Base-by-base conservation (phyloP, 92 coral and sea anemone genomes). In the Paragorgia papillata region DNA sequence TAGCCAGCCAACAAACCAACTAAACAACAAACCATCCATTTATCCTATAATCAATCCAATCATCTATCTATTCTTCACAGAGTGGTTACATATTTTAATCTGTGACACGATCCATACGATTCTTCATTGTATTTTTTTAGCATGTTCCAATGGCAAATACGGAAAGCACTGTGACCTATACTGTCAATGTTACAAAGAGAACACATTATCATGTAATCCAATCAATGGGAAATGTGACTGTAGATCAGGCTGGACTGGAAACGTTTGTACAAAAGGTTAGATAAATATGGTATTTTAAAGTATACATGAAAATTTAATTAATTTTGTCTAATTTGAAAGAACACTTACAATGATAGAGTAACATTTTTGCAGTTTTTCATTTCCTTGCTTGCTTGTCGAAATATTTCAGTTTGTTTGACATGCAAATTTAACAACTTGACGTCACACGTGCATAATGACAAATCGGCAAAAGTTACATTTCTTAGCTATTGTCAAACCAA, bases 191-290 rank as follows among this genome's bases (percentile, higher is more conserved):
- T 90, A 87, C 66, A 27, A 73, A 27, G 64, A 41, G 7, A 85
- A 82, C 57, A 92, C 97, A 9, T 28, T 64, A 46, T 87, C 90
- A 22, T 92, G 97, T 85, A 80, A 90, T 69, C 90, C 85, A 71
- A 85, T 85, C 55, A 83, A 67, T 27, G 97, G 97, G 28, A 26
- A n/a, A 7, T 92, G 97, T 82, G 58, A 37, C 59, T 92, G 97
- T 78, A 44, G 59, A 15, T 62, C 96, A 22, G 97, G 97, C 21
- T 92, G 97, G 97, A 85, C 96, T 60, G 97, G 97, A 46, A 29
- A 57, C 1, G 96, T 84, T 80, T 92, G 97, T 59, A 92, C 92
- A 1, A 55, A 60, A 40, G 90, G 97, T 92, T 82, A 73, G 92
- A 76, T 10, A 14, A 19, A 33, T 62, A 21, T 1, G 30, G 51